Percentiles rank a stretch among this genome's conserved stretches.
Evolutionary conservation across 1,140 invertebrate species (phyloP).

Genomic region (Drosophila setifemur): DNA sequence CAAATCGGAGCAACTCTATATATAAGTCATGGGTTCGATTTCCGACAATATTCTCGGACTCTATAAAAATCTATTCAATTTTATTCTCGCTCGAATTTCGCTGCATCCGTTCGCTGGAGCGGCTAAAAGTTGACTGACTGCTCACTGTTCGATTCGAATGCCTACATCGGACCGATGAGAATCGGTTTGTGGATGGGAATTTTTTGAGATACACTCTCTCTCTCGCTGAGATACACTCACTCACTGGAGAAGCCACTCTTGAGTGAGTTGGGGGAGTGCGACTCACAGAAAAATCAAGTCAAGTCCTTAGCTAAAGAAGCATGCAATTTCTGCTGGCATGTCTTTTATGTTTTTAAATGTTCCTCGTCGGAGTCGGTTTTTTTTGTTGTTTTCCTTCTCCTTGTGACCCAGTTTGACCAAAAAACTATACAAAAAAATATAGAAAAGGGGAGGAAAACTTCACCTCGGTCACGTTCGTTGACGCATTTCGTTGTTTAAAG

Average conservation of each 20-base stretch:
- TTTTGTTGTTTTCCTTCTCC: constrained; percentile 17
- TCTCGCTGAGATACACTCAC: too few species aligned
- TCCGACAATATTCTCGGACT: constrained; percentile 3
- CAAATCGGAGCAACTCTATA: constrained; percentile 40
- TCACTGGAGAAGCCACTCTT: too few species aligned
- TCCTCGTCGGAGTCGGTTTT: constrained; percentile 45
- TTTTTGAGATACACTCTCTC: not conserved
- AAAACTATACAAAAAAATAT: not conserved
- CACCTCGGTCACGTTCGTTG: constrained; percentile 64
- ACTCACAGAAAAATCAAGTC: constrained; percentile 20
- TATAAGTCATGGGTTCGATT: constrained; percentile 57
- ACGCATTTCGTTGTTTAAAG: constrained; percentile 58
- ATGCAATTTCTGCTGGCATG: constrained; percentile 52
- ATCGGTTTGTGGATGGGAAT: constrained; percentile 5
- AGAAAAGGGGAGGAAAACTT: constrained; percentile 47
- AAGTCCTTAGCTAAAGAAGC: constrained; percentile 55
- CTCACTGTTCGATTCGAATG: constrained; percentile 4
- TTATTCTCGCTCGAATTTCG: constrained; percentile 22
- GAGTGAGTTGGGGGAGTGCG: constrained; percentile 3
- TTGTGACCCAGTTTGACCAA: constrained; percentile 57
- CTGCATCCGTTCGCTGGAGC: constrained; percentile 65
- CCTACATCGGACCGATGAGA: constrained; percentile 29
- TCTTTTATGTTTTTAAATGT: constrained; percentile 61
- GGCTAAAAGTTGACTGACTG: constrained; percentile 62
- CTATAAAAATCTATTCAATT: not conserved